Evolutionary conservation across 2,888 invertebrate species (phyloP).

Genomic region (Bimastos eiseni): DNA sequence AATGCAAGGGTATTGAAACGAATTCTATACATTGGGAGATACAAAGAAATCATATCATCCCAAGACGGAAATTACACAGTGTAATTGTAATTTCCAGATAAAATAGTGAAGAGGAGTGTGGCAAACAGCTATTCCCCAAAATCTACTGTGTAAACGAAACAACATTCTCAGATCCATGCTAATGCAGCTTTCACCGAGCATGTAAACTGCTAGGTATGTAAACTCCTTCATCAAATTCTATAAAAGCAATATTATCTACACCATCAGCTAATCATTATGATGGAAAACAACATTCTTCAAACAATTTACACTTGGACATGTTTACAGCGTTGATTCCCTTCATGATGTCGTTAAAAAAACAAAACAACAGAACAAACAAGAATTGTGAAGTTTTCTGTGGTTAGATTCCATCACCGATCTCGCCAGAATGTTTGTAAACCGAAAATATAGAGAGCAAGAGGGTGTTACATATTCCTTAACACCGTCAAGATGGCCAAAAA

Average conservation of each 20-base stretch:
- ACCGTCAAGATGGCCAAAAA: constrained; percentile 13
- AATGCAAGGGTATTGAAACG: no score
- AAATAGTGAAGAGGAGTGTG: background rate
- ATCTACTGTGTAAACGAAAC: background rate
- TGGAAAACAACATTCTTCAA: constrained; percentile 4
- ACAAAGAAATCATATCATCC: background rate
- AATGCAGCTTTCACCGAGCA: background rate
- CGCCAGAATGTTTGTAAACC: background rate
- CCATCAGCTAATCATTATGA: background rate
- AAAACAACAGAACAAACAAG: constrained; percentile 13
- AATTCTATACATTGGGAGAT: background rate
- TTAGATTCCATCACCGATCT: constrained; percentile 5
- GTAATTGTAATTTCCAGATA: background rate
- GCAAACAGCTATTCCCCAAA: background rate
- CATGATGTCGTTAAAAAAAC: background rate
- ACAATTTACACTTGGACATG: background rate
- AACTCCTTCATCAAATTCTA: background rate
- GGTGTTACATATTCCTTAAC: constrained; percentile 7
- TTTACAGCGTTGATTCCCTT: background rate
- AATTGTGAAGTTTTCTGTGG: background rate
- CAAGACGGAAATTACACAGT: background rate
- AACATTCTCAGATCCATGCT: background rate
- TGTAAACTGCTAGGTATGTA: background rate
- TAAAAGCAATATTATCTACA: background rate
- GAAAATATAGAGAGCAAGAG: background rate